Evolutionary conservation across 2,888 invertebrate species (phyloP).

Genomic region (Hoplodrina blanda): DNA sequence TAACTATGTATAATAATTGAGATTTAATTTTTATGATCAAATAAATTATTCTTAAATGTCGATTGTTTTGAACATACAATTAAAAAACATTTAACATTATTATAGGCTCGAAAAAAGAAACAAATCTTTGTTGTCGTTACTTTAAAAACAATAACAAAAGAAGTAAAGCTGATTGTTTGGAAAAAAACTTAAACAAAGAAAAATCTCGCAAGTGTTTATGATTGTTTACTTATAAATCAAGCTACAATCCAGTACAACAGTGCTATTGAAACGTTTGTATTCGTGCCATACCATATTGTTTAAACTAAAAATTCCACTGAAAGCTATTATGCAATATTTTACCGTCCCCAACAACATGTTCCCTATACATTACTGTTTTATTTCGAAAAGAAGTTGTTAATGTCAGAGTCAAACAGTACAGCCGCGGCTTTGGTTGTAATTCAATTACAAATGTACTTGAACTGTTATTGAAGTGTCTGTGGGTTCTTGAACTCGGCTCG

Average conservation of each 20-base stretch:
- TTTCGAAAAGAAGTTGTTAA: conserved; percentile 70
- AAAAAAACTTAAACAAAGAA: conserved; percentile 36
- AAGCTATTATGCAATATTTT: conserved; percentile 69
- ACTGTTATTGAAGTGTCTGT: conserved; percentile 54
- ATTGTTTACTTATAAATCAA: conserved; percentile 49
- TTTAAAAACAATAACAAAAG: not conserved
- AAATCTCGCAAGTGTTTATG: conserved; percentile 26
- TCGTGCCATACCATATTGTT: conserved; percentile 72
- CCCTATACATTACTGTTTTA: conserved; percentile 71
- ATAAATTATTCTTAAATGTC: not conserved
- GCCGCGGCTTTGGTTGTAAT: conserved; percentile 70
- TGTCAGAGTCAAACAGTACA: conserved; percentile 69
- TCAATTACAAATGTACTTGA: conserved; percentile 65
- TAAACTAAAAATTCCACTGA: conserved; percentile 77
- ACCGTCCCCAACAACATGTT: conserved; percentile 66
- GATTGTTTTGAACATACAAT: not conserved
- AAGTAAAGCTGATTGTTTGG: conserved; percentile 5
- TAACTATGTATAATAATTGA: conserved; percentile 23
- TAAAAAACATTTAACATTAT: not conserved
- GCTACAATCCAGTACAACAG: conserved; percentile 60
- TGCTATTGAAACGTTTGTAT: conserved; percentile 61
- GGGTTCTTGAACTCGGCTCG: conserved; percentile 69
- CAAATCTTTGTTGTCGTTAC: not conserved
- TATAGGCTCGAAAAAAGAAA: not conserved
- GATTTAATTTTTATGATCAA: not conserved